A percentile compares a stretch with the other conserved stretches of the same genome.
Conservation (phyloP, 2,797 vertebrate species). For the Hyperoplus immaculatus region DNA sequence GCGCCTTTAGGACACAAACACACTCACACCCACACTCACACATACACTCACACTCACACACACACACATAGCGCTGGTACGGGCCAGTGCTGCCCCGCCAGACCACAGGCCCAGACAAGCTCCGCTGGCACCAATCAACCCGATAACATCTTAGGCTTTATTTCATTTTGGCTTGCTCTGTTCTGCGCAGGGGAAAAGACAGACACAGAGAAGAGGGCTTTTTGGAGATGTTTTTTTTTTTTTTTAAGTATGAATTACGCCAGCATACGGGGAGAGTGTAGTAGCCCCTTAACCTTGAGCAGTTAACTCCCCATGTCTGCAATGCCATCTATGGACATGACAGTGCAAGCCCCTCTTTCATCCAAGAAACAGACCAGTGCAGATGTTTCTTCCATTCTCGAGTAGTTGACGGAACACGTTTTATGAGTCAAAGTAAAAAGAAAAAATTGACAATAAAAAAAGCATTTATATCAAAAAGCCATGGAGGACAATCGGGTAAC, state of each 20-base stretch:
- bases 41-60: slow-evolving; percentile 39
- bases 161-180: slow-evolving; percentile 81
- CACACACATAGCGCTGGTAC: slow-evolving; percentile 63
- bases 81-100: slow-evolving; percentile 81
- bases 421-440: slow-evolving; percentile 27
- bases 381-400: slow-evolving; percentile 37
- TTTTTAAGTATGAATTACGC: slow-evolving; percentile 68
- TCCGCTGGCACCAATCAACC: slow-evolving; percentile 83
- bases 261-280: slow-evolving; percentile 52
- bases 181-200: slow-evolving; percentile 71
- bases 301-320: slow-evolving; percentile 66
- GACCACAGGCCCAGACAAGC: slow-evolving; percentile 85
- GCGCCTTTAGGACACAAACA: slow-evolving; percentile 86
- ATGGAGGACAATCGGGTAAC: no score
- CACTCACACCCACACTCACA: slow-evolving; percentile 53
- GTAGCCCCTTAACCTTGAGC: slow-evolving; percentile 66
- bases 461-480: slow-evolving; percentile 25
- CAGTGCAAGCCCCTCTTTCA: slow-evolving; percentile 63
- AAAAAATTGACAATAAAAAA: slow-evolving; percentile 8
- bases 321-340: slow-evolving; percentile 77
- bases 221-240: slow-evolving; percentile 44
- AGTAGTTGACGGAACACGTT: slow-evolving; percentile 15
- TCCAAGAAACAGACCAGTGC: slow-evolving; percentile 40
- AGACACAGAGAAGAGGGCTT: slow-evolving; percentile 66
- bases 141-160: slow-evolving; percentile 86